Conservation (phyloP, 30 jellyfish, hydroid and myxozoan species). For the Catostylus mosaicus region DNA sequence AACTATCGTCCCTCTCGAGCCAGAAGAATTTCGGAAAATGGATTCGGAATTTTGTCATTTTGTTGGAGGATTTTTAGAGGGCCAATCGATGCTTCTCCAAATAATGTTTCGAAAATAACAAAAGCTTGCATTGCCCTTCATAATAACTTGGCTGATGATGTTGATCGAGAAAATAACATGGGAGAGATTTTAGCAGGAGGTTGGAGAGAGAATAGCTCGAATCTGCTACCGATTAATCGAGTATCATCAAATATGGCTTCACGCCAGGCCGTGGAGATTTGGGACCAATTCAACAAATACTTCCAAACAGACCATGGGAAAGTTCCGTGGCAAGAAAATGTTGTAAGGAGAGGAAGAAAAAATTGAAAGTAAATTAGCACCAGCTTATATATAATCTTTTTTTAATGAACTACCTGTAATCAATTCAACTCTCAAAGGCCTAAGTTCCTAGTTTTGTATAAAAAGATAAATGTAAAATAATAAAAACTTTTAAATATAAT, state of each 20-base stretch:
- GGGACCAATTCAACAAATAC: not conserved
- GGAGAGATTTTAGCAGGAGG: not conserved
- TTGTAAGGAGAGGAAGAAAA: not conserved
- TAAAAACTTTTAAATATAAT: too few species aligned
- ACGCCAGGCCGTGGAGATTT: not conserved
- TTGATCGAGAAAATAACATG: not conserved
- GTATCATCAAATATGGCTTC: not conserved
- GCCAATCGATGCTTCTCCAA: slow-evolving; percentile 24
- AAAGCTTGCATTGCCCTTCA: slow-evolving; percentile 35
- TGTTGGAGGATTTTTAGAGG: slow-evolving; percentile 27
- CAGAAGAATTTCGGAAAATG: slow-evolving; percentile 19
- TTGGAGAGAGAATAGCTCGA: not conserved
- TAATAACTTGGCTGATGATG: not conserved
- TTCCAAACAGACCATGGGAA: not conserved
- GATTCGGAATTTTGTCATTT: not conserved
- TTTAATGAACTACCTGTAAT: too few species aligned
- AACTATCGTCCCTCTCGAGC: slow-evolving; percentile 35
- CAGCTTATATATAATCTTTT: too few species aligned
- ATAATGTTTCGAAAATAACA: slow-evolving; percentile 4
- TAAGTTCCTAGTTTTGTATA: too few species aligned
- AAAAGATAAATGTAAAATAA: too few species aligned
- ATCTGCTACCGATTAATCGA: not conserved
- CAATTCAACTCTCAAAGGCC: too few species aligned
- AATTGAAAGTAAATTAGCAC: not conserved
- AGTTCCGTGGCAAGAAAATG: not conserved